Conservation (phyloP, 1,140 invertebrate genomes). For the Lepidurus packardi region DNA sequence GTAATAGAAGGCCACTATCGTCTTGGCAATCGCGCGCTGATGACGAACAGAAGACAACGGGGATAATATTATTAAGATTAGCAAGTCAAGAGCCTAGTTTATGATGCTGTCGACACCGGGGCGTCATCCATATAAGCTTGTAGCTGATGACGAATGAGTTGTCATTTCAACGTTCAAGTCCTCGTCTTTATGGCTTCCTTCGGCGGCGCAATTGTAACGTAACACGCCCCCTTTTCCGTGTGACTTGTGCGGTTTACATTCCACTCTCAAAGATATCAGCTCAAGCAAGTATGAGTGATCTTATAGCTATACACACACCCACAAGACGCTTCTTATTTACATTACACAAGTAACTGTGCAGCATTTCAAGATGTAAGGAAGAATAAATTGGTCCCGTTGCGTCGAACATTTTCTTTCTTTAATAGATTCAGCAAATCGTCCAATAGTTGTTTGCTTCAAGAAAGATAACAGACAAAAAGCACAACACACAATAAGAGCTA, state of each 20-base stretch:
- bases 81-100: conserved; percentile 12
- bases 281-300: conserved; percentile 1
- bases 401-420: neutral
- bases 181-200: conserved; percentile 4
- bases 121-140: neutral
- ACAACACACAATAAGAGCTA: neutral
- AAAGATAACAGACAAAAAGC: neutral
- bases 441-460: neutral
- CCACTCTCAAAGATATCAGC: neutral
- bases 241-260: neutral
- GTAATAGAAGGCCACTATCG: too few relatives aligned
- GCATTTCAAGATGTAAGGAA: neutral
- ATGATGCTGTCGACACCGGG: neutral
- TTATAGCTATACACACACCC: neutral
- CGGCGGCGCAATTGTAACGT: conserved; percentile 12
- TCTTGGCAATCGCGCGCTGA: too few relatives aligned
- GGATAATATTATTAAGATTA: neutral
- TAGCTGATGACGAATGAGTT: neutral
- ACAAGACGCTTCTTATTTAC: neutral
- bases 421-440: neutral
- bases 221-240: conserved; percentile 17
- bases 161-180: neutral
- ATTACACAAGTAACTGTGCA: neutral
- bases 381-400: neutral
- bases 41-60: neutral